phyloP scores from a whole-genome alignment of 2,113 vertebrate genomes.

The Nycticorax nycticorax region DNA sequence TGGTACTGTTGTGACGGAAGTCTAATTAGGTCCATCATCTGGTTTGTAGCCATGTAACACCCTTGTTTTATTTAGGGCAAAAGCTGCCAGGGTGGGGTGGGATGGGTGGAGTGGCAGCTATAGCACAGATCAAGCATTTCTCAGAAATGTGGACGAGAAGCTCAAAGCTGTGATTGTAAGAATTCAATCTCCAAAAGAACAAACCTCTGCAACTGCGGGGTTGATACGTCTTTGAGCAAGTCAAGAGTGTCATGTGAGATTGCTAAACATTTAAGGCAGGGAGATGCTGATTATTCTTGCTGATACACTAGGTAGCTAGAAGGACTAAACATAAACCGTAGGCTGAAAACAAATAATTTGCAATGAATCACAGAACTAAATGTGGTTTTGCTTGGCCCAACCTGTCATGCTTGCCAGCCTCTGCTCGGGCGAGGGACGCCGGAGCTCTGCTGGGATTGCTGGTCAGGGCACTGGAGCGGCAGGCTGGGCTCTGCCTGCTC shows the following conservation, averaged over 20 bases:
- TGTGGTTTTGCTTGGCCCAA: not conserved
- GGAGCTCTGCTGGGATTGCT: not conserved
- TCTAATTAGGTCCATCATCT: not conserved
- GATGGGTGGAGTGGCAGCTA: not conserved
- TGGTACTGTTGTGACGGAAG: not conserved
- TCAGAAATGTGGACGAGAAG: not conserved
- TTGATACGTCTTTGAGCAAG: not conserved
- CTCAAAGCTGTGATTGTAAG: not conserved
- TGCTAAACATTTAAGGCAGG: not conserved
- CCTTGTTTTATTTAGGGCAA: constrained; percentile 9
- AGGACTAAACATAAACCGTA: not conserved
- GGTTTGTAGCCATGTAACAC: not conserved
- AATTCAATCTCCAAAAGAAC: not conserved
- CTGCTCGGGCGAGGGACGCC: not conserved
- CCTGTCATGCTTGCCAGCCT: not conserved
- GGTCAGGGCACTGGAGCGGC: rapidly evolving
- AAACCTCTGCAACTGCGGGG: not conserved
- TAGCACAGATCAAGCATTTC: not conserved
- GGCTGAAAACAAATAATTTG: not conserved
- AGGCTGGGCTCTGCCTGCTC: not conserved
- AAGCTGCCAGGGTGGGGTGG: not conserved
- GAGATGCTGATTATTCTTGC: not conserved
- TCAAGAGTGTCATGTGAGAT: not conserved
- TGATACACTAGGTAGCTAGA: not conserved
- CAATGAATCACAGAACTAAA: not conserved